Evolutionary conservation across 2,113 vertebrate genomes (phyloP).

Genomic region (Melanerpes formicivorus): DNA sequence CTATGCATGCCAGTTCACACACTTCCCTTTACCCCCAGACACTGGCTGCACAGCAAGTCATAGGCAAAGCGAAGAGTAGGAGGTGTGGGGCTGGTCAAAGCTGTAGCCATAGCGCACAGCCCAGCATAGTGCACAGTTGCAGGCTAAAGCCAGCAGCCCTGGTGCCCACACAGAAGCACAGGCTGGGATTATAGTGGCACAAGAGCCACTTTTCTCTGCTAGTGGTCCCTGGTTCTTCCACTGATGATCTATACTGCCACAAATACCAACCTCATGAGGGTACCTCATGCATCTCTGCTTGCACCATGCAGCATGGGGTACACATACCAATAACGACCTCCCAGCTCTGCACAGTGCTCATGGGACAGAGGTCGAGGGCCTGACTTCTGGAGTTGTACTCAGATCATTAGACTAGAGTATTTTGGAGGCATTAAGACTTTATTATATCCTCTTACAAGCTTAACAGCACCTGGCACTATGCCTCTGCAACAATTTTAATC

Average conservation of each 20-base stretch:
- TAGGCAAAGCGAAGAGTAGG: neutral
- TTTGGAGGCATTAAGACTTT: neutral
- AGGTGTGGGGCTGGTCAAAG: neutral
- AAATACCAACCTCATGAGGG: neutral
- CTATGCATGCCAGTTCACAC: neutral
- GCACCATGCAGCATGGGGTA: neutral
- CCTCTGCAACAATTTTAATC: neutral
- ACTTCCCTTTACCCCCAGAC: neutral
- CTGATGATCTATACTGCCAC: accelerated
- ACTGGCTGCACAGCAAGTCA: neutral
- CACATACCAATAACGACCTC: accelerated
- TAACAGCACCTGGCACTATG: neutral
- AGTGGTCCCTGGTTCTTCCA: neutral
- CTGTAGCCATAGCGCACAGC: accelerated
- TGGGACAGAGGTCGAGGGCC: neutral
- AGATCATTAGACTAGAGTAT: neutral
- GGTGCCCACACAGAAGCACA: accelerated
- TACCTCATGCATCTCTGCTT: neutral
- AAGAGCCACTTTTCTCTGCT: neutral
- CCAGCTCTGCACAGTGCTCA: neutral
- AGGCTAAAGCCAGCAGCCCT: neutral
- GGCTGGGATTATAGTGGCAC: neutral
- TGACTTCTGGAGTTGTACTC: neutral
- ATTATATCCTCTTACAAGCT: neutral
- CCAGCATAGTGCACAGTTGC: neutral